Conservation (phyloP, 2,113 vertebrate genomes). For the Cettia cetti region DNA sequence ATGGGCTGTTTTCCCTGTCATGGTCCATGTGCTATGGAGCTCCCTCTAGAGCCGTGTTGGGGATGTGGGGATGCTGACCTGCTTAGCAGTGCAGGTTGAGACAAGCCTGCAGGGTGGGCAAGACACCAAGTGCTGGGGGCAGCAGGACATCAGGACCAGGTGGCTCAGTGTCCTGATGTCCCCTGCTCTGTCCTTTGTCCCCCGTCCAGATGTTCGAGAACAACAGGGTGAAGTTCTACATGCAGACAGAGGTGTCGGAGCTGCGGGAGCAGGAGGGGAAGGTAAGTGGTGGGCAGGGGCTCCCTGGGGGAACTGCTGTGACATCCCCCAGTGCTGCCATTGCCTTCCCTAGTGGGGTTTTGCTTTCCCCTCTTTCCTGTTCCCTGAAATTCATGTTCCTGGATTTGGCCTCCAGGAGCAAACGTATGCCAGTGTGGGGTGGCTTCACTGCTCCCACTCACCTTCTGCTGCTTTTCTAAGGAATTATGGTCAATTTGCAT, state of each 20-base stretch:
- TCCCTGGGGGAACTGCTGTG: accelerated
- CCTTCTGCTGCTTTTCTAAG: background rate
- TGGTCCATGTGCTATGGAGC: background rate
- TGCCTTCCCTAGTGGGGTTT: background rate
- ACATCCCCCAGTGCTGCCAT: background rate
- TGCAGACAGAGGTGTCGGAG: constrained; percentile 95
- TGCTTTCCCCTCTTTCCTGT: background rate
- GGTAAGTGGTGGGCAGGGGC: constrained; percentile 65
- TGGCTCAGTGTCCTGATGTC: background rate
- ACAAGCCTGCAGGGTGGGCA: background rate
- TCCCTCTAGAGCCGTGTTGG: accelerated
- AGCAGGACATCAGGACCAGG: background rate
- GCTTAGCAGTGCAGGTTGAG: accelerated
- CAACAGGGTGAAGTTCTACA: constrained; percentile 97
- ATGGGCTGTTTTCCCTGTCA: background rate
- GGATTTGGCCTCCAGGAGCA: background rate
- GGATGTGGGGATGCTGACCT: background rate
- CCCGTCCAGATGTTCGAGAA: constrained; percentile 87
- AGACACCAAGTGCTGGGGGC: background rate
- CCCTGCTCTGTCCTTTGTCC: background rate
- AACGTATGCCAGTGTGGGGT: accelerated
- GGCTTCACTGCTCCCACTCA: background rate
- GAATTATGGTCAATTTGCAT: background rate
- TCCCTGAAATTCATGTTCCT: background rate
- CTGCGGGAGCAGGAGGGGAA: constrained; percentile 95